A percentile compares a stretch with the other conserved stretches of the same genome.
Evolutionary conservation across 2,797 vertebrate genomes (phyloP).

Genomic region (Selene dorsalis): DNA sequence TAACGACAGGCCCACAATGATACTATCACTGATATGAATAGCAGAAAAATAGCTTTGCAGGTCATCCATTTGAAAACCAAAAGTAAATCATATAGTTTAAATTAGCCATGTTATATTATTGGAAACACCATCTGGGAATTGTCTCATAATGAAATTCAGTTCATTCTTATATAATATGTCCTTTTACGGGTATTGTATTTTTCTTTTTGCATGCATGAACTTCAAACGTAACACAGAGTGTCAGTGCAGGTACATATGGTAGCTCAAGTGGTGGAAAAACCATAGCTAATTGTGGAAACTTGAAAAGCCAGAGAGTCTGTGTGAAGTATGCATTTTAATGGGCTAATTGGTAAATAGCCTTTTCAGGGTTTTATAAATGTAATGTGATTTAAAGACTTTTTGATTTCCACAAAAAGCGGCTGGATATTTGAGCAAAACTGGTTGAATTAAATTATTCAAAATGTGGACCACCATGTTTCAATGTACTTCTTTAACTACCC

Average conservation of each 20-base stretch:
- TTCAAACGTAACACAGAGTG: background rate
- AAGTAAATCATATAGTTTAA: no score
- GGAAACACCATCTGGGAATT: no score
- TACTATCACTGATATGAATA: no score
- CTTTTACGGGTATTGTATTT: no score
- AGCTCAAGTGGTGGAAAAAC: conserved; percentile 17
- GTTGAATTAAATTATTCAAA: conserved; percentile 2
- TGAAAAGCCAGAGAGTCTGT: conserved; percentile 2
- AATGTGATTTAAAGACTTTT: conserved; percentile 11
- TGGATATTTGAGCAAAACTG: conserved; percentile 6
- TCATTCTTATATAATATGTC: no score
- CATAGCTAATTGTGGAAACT: conserved; percentile 20
- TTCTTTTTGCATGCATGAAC: background rate
- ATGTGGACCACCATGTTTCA: conserved; percentile 30
- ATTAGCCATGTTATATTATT: no score
- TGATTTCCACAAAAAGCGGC: background rate
- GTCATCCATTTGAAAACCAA: no score
- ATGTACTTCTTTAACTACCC: conserved; percentile 6
- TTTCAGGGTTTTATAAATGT: conserved; percentile 28
- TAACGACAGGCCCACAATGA: no score
- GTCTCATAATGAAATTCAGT: no score
- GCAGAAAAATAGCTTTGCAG: background rate
- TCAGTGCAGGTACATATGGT: conserved; percentile 10
- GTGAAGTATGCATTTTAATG: conserved; percentile 36
- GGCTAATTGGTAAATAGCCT: conserved; percentile 22